A percentile compares a stretch with the other conserved stretches of the same genome.
These are phyloP conservation scores for Poliocrania exsul DNA, from an alignment of 2,797 vertebrate genomes.

Conservation along the genomic window DNA sequence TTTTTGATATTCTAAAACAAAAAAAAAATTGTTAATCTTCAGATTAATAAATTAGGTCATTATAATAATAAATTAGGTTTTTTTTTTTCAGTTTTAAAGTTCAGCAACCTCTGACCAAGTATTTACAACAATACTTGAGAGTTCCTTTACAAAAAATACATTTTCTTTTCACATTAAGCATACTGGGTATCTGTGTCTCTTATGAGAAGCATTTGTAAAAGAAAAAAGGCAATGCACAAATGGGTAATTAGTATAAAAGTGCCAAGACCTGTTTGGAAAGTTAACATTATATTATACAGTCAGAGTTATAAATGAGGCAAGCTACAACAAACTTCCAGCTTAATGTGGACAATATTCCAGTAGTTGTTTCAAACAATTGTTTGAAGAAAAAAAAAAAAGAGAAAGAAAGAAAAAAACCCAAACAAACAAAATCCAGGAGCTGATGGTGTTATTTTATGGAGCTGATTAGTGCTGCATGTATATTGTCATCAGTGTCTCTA, in stretches of 20 bases:
- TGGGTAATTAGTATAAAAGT: slow-evolving; percentile 88
- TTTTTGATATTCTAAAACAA: slow-evolving; percentile 84
- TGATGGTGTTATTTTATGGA: slow-evolving; percentile 47
- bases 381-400: slow-evolving; percentile 44
- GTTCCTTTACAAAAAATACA: slow-evolving; percentile 86
- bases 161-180: slow-evolving; percentile 87
- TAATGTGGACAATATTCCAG: slow-evolving; percentile 85
- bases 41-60: slow-evolving; percentile 94
- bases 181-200: slow-evolving; percentile 86
- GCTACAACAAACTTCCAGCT: slow-evolving; percentile 85
- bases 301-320: slow-evolving; percentile 83
- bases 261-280: slow-evolving; percentile 86
- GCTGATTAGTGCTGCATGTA: slow-evolving; percentile 76
- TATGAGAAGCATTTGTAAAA: slow-evolving; percentile 84
- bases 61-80: slow-evolving; percentile 91
- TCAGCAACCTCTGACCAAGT: slow-evolving; percentile 89
- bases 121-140: slow-evolving; percentile 96
- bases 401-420: neutral
- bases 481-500: slow-evolving; percentile 75
- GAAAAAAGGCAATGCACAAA: slow-evolving; percentile 81
- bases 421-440: slow-evolving; percentile 66
- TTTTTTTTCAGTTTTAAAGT: slow-evolving; percentile 84
- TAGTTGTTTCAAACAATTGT: slow-evolving; percentile 84
- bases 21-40: slow-evolving; percentile 82
- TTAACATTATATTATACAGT: slow-evolving; percentile 83